Evolutionary conservation across 2,797 vertebrate genomes (phyloP).

Genomic region (Octomys mimax): DNA sequence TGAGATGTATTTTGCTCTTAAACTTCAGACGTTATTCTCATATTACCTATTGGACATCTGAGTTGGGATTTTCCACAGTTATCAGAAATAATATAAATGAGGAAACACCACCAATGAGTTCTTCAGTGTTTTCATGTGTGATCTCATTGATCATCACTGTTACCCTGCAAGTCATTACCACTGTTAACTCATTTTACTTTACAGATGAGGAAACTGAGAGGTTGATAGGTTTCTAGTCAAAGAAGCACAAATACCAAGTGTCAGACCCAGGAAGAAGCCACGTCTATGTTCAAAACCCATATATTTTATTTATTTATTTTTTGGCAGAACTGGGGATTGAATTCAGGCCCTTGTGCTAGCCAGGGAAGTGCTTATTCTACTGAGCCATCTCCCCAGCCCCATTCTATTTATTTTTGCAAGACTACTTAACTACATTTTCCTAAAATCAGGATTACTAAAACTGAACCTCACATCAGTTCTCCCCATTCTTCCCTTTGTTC

Average conservation of each 20-base stretch:
- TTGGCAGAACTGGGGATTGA: no score
- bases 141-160: neutral
- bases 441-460: neutral
- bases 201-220: conserved; percentile 11
- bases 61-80: neutral
- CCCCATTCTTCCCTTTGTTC: neutral
- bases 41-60: neutral
- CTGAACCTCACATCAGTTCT: neutral
- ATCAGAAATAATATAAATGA: neutral
- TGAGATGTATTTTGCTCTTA: neutral
- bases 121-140: neutral
- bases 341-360: no score
- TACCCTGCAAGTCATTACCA: neutral
- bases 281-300: neutral
- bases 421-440: neutral
- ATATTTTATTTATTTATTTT: neutral
- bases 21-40: neutral
- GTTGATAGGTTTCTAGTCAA: neutral
- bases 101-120: neutral
- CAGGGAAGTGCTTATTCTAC: no score
- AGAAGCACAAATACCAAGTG: neutral
- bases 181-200: conserved; percentile 25
- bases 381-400: no score
- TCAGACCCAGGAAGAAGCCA: neutral
- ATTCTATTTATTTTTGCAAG: neutral